Evolutionary conservation across 1,140 invertebrate species (phyloP).

Genomic region (Heterodera schachtii): DNA sequence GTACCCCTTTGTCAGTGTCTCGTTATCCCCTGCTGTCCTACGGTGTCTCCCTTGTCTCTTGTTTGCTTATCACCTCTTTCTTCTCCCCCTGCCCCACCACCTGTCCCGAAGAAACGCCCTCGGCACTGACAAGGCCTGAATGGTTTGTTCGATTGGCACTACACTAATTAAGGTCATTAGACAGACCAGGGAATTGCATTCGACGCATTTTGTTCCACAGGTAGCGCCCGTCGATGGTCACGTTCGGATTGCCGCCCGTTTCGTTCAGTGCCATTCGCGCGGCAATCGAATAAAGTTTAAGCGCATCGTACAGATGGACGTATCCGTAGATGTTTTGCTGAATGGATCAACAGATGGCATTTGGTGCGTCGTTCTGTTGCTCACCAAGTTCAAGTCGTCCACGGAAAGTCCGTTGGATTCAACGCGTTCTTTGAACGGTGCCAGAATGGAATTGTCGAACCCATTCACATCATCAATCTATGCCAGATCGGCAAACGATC

Average conservation of each 20-base stretch:
- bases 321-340: slow-evolving; percentile 59
- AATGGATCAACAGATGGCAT: slow-evolving; percentile 22
- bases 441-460: slow-evolving; percentile 57
- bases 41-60: neutral
- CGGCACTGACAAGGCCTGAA: slow-evolving; percentile 51
- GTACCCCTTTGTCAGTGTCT: no score
- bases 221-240: slow-evolving; percentile 50
- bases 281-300: slow-evolving; percentile 59
- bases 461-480: slow-evolving; percentile 63
- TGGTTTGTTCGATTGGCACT: slow-evolving; percentile 5
- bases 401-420: slow-evolving; percentile 53
- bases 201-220: slow-evolving; percentile 60
- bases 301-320: slow-evolving; percentile 58
- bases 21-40: no score
- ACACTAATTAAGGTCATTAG: neutral
- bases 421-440: slow-evolving; percentile 55
- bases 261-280: slow-evolving; percentile 55
- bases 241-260: slow-evolving; percentile 46
- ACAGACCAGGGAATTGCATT: slow-evolving; percentile 51
- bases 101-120: slow-evolving; percentile 48
- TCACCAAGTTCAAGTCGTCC: slow-evolving; percentile 42
- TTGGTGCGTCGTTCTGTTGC: neutral
- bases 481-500: neutral
- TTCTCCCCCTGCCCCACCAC: neutral
- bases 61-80: neutral